These are phyloP conservation scores for Chaitophorus viminalis DNA, from an alignment of 2,888 invertebrate species.

Conservation along the genomic window DNA sequence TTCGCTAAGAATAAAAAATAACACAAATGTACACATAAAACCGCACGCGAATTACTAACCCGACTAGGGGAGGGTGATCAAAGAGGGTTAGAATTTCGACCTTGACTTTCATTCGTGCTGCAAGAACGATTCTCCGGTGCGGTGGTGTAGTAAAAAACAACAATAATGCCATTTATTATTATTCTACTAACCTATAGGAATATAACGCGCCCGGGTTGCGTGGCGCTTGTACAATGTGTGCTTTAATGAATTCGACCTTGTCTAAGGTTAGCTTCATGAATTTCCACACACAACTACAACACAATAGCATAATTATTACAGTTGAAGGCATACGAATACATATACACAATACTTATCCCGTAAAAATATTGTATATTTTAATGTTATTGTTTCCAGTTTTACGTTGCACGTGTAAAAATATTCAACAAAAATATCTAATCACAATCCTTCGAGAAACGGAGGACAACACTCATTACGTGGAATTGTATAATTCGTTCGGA, in stretches of 20 bases:
- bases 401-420: constrained; percentile 35
- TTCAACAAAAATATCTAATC: constrained; percentile 46
- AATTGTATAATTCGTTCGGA: constrained; percentile 6
- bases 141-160: constrained; percentile 33
- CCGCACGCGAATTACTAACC: neutral
- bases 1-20: too few relatives aligned
- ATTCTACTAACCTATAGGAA: neutral
- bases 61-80: neutral
- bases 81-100: constrained; percentile 22
- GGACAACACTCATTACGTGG: constrained; percentile 28
- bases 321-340: neutral
- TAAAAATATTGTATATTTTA: constrained; percentile 16
- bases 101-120: constrained; percentile 50
- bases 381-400: constrained; percentile 48
- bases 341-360: neutral
- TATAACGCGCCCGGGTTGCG: constrained; percentile 21
- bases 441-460: constrained; percentile 48
- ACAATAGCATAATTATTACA: constrained; percentile 52
- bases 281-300: constrained; percentile 41
- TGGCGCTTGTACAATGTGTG: constrained; percentile 51
- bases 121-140: constrained; percentile 1
- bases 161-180: constrained; percentile 37
- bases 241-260: constrained; percentile 61
- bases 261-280: constrained; percentile 56
- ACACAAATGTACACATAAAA: too few relatives aligned